Evolutionary conservation across 2,113 vertebrate genomes (phyloP), one percentile per base, ranked within the genome.

Genomic region (Solenodon paradoxus): DNA sequence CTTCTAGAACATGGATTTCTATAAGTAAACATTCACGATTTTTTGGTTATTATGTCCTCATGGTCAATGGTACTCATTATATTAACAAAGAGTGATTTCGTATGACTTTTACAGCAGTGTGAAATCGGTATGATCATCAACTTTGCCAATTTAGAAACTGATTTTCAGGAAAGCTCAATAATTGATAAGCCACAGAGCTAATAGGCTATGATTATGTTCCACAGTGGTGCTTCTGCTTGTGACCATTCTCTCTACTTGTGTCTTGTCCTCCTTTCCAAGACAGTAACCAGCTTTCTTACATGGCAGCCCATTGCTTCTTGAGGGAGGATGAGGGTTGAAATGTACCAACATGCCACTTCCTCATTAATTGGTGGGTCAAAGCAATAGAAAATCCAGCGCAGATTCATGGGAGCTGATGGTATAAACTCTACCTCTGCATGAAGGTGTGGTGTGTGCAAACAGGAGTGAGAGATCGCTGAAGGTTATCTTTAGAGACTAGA

Each of bases 91-190:
- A 32, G 30, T 32, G 0, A 66, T 82, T 87, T 83, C 11, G 78
- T 61, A 53, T 77, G 51, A 69, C 55, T 92, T 97, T 91, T 9
- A 51, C 9, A 55, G 57, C 45, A 55, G 11, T 40, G 10, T 71
- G 30, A 69, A 71, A 57, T 42, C 28, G 51, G 9, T 66, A 28
- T 40, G 63, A 59, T 59, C 22, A 51, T 82, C 12, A 9, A 35
- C 71, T 90, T 94, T 83, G 88, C 12, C 72, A 72, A 74, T 55
- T 68, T 12, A 87, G 47, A 72, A 92, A n/a, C 45, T 83, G 19
- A 66, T 47, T 15, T 53, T 90, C 20, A 92, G 61, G 77, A 57
- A 75, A 82, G 28, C 80, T 79, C 19, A 51, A 19, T 80, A 55
- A 77, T 93, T 85, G 32, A 64, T 71, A n/a, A 75, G 20, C 32